Evolutionary conservation across 2,797 vertebrate genomes (phyloP).

Genomic region (Salarias fasciatus): DNA sequence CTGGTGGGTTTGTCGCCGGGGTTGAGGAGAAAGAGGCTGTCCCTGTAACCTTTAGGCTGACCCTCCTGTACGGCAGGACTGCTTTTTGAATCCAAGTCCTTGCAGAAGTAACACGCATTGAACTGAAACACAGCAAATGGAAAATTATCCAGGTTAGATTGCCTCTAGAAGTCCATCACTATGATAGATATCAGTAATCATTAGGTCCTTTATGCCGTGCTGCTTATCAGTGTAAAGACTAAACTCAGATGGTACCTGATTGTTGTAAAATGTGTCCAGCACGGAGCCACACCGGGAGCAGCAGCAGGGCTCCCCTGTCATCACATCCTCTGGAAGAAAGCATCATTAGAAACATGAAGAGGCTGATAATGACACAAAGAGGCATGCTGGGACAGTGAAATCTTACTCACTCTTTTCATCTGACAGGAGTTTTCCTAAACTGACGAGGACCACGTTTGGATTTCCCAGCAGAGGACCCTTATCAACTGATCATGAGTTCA

Average conservation of each 20-base stretch:
- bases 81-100: constrained; percentile 13
- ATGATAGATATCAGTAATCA: constrained; percentile 17
- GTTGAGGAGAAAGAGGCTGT: constrained; percentile 60
- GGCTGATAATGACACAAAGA: constrained; percentile 4
- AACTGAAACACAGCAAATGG: constrained; percentile 50
- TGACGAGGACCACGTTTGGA: constrained; percentile 79
- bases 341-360: constrained; percentile 10
- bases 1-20: constrained; percentile 21
- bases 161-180: constrained; percentile 1
- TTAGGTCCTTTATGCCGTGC: background rate
- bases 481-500: constrained; percentile 37
- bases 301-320: constrained; percentile 52
- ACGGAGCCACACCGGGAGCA: constrained; percentile 75
- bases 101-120: constrained; percentile 74
- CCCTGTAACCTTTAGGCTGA: constrained; percentile 19
- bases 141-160: constrained; percentile 3
- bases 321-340: constrained; percentile 62
- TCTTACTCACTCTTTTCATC: constrained; percentile 70
- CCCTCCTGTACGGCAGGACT: background rate
- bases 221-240: background rate
- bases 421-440: constrained; percentile 74
- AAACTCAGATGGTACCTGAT: constrained; percentile 58
- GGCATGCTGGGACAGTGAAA: constrained; percentile 18
- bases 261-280: constrained; percentile 64
- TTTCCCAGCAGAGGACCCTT: constrained; percentile 70